Base-by-base conservation (phyloP, 2,797 vertebrate species). In the Ptychobarbus kaznakovi region DNA sequence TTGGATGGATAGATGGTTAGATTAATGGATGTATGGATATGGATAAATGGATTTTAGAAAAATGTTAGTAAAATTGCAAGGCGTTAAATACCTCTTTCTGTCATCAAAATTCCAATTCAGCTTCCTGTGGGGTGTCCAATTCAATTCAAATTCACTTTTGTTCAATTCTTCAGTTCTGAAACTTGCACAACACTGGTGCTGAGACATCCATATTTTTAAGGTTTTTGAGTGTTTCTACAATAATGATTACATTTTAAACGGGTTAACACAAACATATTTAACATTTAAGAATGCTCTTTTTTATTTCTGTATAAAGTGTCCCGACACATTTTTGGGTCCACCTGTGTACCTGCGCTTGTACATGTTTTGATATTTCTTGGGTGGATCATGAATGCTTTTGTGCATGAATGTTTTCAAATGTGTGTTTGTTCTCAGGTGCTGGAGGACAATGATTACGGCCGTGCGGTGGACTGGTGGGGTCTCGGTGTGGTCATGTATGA, bases 401-500 rank as follows among this genome's bases (percentile, higher is more conserved):
- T 72, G 32, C 66, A 4, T 18, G 53, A 44, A 10, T 46, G 7
- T 76, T 2, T 75, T n/a, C 4, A 13, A 15, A 12, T 15, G 77
- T 69, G 78, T 70, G 83, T 73, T 66, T 90, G 82, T 81, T 63
- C 74, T 83, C 91, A 98, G 97, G 97, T 99, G 58, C 93, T 99
- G 90, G 97, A 99, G 94, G 97, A 99, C 91, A 99, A 99, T 44
- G 97, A 98, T 92, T 99, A 98, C 3, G 97, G 97, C 10, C 96
- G 97, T 58, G 97, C 97, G 9, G 97, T 99, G 90, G 97, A 99
- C 93, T 99, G 97, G 97, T 99, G 97, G 97, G 97, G 97, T 87
- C 92, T 99, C 69, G 97, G 97, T 6, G 97, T 99, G 87, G 97
- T 99, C 91, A 99, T 97, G 93, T 99, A 99, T 74, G 97, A 99